Evolutionary conservation across 2,113 vertebrate species (phyloP).

Genomic region (Esox niger): DNA sequence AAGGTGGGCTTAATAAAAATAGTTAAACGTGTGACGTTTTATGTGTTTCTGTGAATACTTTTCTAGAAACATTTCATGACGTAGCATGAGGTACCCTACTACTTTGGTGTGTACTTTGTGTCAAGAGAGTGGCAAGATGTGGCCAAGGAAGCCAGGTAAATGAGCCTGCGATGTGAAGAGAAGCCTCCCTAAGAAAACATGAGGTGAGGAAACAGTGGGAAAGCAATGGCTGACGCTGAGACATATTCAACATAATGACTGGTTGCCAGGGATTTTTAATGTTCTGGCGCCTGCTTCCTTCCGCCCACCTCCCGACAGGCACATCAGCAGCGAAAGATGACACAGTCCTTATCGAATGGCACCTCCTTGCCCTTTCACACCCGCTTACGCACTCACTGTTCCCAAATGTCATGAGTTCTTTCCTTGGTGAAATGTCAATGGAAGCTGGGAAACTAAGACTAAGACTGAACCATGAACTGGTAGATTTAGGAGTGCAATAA

Average conservation of each 20-base stretch:
- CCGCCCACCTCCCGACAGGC: slow-evolving; percentile 24
- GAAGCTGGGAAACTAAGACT: neutral
- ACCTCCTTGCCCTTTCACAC: neutral
- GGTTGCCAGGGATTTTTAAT: slow-evolving; percentile 29
- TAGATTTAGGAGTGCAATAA: neutral
- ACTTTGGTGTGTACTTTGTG: neutral
- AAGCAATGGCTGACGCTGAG: slow-evolving; percentile 9
- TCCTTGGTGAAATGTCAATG: slow-evolving; percentile 15
- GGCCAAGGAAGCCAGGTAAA: neutral
- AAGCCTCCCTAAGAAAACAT: neutral
- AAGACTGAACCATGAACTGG: neutral
- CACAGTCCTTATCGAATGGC: neutral
- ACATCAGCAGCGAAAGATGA: slow-evolving; percentile 19
- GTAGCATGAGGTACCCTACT: too few species aligned
- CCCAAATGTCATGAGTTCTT: slow-evolving; percentile 31
- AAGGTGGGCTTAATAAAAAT: too few species aligned
- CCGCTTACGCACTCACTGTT: slow-evolving; percentile 21
- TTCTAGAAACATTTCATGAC: too few species aligned
- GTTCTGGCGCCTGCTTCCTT: neutral
- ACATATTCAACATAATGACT: slow-evolving; percentile 24
- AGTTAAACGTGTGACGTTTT: too few species aligned
- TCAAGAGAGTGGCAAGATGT: neutral
- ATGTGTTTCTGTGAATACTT: too few species aligned
- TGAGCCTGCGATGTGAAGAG: neutral
- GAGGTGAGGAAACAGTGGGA: neutral